These are phyloP conservation scores for Lontra canadensis DNA, from an alignment of 2,113 vertebrate genomes.

Conservation along the genomic window DNA sequence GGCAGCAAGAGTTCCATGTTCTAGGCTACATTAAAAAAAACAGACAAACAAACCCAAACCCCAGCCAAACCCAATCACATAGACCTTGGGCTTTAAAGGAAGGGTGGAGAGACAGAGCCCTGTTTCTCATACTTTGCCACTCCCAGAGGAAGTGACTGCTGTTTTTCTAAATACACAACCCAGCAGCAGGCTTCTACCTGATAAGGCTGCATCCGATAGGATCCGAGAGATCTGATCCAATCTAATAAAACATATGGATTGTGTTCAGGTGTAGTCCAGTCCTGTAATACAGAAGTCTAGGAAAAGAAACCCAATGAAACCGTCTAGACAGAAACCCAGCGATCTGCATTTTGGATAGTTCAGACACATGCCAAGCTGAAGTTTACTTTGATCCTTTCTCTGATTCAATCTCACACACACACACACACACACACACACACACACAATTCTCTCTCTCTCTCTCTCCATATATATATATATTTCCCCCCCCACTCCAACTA, in stretches of 20 bases:
- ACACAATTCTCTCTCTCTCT: too few relatives aligned
- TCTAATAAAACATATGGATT: neutral
- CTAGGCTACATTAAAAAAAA: conserved; percentile 52
- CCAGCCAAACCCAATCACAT: conserved; percentile 58
- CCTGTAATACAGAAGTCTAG: neutral
- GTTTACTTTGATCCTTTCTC: neutral
- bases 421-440: neutral
- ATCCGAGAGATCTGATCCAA: neutral
- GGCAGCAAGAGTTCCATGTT: neutral
- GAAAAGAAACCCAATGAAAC: neutral
- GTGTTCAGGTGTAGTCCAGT: neutral
- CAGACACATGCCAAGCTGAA: neutral
- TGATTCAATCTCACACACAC: neutral
- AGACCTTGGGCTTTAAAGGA: neutral
- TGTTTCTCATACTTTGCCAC: neutral
- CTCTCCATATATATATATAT: neutral
- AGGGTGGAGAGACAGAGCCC: neutral
- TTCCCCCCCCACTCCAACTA: neutral
- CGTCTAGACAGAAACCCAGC: neutral
- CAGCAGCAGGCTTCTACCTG: neutral
- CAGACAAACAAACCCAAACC: conserved; percentile 64
- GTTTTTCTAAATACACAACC: conserved; percentile 39
- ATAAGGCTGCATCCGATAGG: neutral
- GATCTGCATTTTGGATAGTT: neutral
- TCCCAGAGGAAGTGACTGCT: conserved; percentile 24